Evolutionary conservation across 2,113 vertebrate genomes (phyloP).

Genomic region (Pontoporia blainvillei): DNA sequence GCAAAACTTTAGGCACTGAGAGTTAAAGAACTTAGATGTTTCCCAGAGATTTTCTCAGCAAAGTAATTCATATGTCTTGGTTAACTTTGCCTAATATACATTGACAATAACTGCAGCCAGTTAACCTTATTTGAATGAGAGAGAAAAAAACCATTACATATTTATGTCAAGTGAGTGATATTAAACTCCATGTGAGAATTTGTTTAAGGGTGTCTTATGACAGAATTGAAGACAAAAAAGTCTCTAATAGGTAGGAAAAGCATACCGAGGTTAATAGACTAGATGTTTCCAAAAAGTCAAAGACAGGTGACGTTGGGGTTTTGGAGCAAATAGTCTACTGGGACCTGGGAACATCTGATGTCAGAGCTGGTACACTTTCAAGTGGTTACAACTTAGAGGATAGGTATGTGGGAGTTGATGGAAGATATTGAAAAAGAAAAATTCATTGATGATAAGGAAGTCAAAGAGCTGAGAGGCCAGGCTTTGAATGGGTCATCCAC

Average conservation of each 20-base stretch:
- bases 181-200: not conserved
- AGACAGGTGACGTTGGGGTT: rapidly evolving
- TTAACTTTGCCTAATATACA: not conserved
- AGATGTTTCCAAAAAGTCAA: not conserved
- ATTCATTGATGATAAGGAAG: not conserved
- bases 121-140: not conserved
- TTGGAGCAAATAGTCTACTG: not conserved
- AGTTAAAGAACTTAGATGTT: not conserved
- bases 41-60: not conserved
- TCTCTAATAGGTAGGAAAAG: not conserved
- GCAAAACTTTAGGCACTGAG: not conserved
- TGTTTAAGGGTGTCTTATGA: not conserved
- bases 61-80: not conserved
- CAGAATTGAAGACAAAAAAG: not conserved
- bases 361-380: not conserved
- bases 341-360: not conserved
- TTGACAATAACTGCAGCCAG: not conserved
- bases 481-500: not conserved
- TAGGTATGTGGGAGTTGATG: not conserved
- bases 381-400: not conserved
- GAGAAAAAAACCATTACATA: not conserved
- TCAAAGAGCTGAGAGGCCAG: not conserved
- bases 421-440: not conserved
- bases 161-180: not conserved
- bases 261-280: not conserved